Evolutionary conservation across 2,888 invertebrate genomes (phyloP), one percentile per base, ranked within the genome.

Genomic region (Augochlorella aurata): DNA sequence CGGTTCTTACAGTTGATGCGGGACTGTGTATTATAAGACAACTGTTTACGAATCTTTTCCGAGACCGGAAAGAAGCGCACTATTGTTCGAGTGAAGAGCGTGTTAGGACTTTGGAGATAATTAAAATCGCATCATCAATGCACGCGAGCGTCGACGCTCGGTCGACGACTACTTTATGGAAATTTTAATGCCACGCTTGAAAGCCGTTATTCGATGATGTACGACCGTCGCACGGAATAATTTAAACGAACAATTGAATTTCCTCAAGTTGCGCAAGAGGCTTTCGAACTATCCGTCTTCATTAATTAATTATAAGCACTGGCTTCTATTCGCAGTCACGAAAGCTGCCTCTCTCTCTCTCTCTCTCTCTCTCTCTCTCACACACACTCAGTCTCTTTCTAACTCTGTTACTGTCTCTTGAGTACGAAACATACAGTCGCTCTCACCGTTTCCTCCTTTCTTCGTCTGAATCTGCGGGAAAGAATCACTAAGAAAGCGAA

Each of bases 261-360:
- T 72, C 38, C 29, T 65, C 29, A 52, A 79, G 75, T 74, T 54
- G 47, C 16, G 54, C 66, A 67, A 82, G 70, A 65, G 50, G 66
- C 76, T 74, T 79, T 61, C 70, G 24, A 74, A 80, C 61, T 49
- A 74, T 77, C 61, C 77, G 50, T 76, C 58, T 74, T 70, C 76
- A 67, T 77, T 73, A 74, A 80, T 77, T 77, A 80, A 80, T 80
- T 77, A 70, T 74, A 69, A 73, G 66, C 73, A 71, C 47, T 38
- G 44, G 49, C 50, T 65, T 74, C 74, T 44, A 58, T 76, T 70
- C 68, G 49, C 49, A 9, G 72, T 82, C 71, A 79, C 75, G 67
- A 50, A 67, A n/a, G 49, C 24, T 66, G 14, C 9, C 16, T 16
- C 45, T 44, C 29, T 10, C 45, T 8, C 14, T 50, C 2, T 21